Base-by-base conservation (phyloP, 2,888 invertebrate species). In the Ariolimax columbianus region DNA sequence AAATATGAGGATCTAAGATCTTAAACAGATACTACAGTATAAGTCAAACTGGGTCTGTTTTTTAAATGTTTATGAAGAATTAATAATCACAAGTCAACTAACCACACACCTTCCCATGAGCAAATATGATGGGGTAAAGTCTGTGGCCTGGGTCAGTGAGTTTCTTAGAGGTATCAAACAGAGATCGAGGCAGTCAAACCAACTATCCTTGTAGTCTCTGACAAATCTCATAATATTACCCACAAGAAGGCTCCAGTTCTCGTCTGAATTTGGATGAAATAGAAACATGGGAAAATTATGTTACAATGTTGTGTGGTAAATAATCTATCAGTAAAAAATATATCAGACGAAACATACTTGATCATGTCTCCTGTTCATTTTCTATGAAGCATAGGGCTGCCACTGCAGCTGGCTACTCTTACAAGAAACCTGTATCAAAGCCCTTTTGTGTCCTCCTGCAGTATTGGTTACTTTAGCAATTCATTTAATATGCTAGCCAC, bases 91-190 rank as follows among this genome's bases (percentile, higher is more conserved):
- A 55, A 2, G 17, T 47, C 47, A 47, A 43, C n/a, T 17, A 30
- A 47, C 4, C 51, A 75, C 84, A 66, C 33, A 89, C 89, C 89
- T 87, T 51, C 83, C 79, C 81, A 89, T 87, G 1, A 88, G 86
- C 43, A 91, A 85, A 79, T 81, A 91, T 47, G 89, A 83, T 68
- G 90, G 89, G 26, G 89, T 88, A 70, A 89, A 90, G 68, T 90
- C 89, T 19, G 87, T 82, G 17, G 75, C 59, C 55, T 87, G 86
- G 26, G 89, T 84, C 47, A 89, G 80, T 23, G 89, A 89, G 40
- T 89, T 88, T 51, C 90, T 86, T 33, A 88, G 84, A 30, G 90
- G 90, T 78, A 90, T 68, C 79, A 91, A 79, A 59, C 88, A 89
- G 59, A 89, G 80, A 23, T 90, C 89, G 26, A 91, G 77, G 84